Conservation (phyloP, 2,113 vertebrate species). For the Menidia beryllina region DNA sequence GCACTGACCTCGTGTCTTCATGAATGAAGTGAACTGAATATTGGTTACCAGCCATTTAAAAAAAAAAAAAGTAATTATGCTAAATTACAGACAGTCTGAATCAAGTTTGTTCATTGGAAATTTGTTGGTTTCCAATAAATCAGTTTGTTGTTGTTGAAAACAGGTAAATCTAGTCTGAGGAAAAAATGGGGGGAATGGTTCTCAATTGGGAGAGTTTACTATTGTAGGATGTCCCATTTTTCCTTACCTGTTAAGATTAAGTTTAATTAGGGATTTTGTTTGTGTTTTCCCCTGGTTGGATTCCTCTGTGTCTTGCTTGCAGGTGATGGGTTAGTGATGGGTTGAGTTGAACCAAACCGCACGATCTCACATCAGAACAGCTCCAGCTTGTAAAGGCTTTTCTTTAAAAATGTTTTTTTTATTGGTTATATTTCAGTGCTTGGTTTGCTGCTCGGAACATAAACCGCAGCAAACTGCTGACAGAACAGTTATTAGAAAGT, state of each 20-base stretch:
- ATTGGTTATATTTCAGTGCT: not conserved
- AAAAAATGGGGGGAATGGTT: not conserved
- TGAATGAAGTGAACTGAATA: not conserved
- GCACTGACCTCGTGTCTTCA: not conserved
- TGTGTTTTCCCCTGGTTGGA: no score
- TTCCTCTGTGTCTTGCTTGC: not conserved
- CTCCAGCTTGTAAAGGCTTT: not conserved
- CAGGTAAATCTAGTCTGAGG: not conserved
- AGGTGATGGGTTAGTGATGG: not conserved
- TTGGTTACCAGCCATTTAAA: no score
- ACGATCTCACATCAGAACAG: not conserved
- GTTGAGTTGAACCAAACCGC: not conserved
- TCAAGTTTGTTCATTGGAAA: not conserved
- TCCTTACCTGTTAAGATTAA: no score
- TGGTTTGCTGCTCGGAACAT: not conserved
- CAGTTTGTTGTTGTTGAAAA: not conserved
- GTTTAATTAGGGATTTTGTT: no score
- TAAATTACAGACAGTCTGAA: not conserved
- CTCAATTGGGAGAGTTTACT: not conserved
- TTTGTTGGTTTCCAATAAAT: no score
- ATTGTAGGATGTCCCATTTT: no score
- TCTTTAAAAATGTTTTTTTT: no score
- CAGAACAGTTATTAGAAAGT: not conserved
- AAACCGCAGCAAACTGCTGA: no score
- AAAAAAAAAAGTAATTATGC: no score